Base-by-base conservation (phyloP, 53 echinoderm and acorn worm genomes). In the Apostichopus leukothele region DNA sequence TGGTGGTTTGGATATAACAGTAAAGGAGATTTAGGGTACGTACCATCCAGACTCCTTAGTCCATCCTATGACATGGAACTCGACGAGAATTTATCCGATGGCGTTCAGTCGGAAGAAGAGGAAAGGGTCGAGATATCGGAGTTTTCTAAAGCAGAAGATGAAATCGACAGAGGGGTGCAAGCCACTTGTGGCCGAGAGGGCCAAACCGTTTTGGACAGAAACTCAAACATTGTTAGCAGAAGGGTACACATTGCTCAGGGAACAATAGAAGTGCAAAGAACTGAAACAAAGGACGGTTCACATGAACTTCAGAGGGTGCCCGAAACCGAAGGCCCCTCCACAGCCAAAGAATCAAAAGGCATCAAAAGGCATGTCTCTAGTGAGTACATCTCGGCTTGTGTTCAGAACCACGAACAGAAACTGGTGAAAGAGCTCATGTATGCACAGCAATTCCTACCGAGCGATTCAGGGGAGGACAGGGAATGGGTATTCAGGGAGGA, bases 1-100 rank as follows among this genome's bases (percentile, higher is more conserved):
- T 97, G 97, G 97, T 97, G 95, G 97, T 97, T 93, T 84, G 97
- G 94, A 4, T 94, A 92, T 73, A 94, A 95, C 75, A 88, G 89
- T 73, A 92, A 92, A 53, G 89, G 94, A 27, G 93, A 95, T 63
- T 83, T 97, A 67, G 97, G 97, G 12, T 97, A 95, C 74, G 91
- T 97, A 20, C 97, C 97, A 1, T 93, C 97, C 1, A 91, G 94
- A 20, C 91, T 95, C 75, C 89, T 96, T 23, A 83, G 90, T 50
- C 88, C 88, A 6, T 74, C 54, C 23, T 80, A 81, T 59, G 88
- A 87, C 88, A 57, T 53, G 74, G 88, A 87, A 19, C 85, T 66
- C 67, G 60, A 6, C 27, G 85, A 85, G 14, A 50, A 60, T 23
- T 67, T 85, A 23, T 16, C 63, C 5, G 84, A 84, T 39, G 66